These are phyloP conservation scores for Amyelois transitella DNA, from an alignment of 1,140 invertebrate genomes.

Conservation along the genomic window DNA sequence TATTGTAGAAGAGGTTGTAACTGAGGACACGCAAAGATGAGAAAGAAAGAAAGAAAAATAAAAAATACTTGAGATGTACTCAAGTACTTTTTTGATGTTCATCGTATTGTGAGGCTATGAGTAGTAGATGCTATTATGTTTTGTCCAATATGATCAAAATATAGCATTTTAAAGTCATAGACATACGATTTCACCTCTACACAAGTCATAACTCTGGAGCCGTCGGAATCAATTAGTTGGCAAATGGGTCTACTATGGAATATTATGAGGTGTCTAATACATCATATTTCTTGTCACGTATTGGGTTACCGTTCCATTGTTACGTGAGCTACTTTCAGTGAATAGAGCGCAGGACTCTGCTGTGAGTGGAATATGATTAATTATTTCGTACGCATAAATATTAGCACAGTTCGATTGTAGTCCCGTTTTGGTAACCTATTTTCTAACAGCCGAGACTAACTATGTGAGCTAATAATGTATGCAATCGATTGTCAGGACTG, in stretches of 20 bases:
- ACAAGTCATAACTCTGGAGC: constrained; percentile 33
- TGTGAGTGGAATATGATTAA: constrained; percentile 68
- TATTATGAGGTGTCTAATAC: constrained; percentile 53
- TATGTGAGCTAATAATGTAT: too few relatives aligned
- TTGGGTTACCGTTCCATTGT: constrained; percentile 68
- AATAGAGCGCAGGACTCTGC: constrained; percentile 57
- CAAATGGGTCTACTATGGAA: constrained; percentile 56
- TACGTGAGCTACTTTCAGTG: constrained; percentile 69
- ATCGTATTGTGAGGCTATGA: too few relatives aligned
- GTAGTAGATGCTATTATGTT: too few relatives aligned
- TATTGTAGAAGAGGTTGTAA: too few relatives aligned
- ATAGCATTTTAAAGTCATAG: too few relatives aligned
- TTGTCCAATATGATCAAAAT: too few relatives aligned
- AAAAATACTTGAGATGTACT: too few relatives aligned
- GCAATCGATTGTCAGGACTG: too few relatives aligned
- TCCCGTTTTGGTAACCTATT: constrained; percentile 22
- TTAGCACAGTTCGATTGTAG: constrained; percentile 23
- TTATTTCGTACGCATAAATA: constrained; percentile 57
- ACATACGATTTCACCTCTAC: constrained; percentile 36
- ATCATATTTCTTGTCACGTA: constrained; percentile 70
- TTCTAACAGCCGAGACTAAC: constrained; percentile 13
- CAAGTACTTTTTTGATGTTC: too few relatives aligned
- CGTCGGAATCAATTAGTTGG: constrained; percentile 56
- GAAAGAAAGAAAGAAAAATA: too few relatives aligned
- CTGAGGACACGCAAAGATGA: too few relatives aligned